Percentiles rank a stretch among this genome's conserved stretches.
Conservation (phyloP, 2,797 vertebrate genomes). For the Echiichthys vipera region DNA sequence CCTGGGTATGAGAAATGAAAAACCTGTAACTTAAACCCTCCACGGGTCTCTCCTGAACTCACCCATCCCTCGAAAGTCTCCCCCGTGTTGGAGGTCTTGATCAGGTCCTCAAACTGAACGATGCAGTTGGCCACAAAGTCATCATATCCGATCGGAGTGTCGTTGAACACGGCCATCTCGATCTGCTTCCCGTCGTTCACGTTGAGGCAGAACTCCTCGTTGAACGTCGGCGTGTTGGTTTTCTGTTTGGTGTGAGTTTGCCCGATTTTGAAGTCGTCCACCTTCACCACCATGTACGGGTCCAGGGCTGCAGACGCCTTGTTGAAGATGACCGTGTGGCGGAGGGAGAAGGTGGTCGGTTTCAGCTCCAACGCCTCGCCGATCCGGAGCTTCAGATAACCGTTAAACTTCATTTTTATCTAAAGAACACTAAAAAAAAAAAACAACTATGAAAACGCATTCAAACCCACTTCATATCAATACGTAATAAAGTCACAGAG, state of each 20-base stretch:
- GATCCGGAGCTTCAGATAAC: conserved; percentile 92
- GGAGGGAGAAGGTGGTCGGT: conserved; percentile 91
- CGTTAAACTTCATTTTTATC: conserved; percentile 91
- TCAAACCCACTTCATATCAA: not conserved
- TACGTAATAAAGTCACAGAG: not conserved
- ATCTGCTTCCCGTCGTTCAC: conserved; percentile 89
- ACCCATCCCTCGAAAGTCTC: conserved; percentile 96
- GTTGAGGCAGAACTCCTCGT: conserved; percentile 93
- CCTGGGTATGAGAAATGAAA: not conserved
- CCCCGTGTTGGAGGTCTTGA: conserved; percentile 85
- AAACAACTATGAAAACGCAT: not conserved
- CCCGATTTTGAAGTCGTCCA: conserved; percentile 93
- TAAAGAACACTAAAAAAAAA: not conserved
- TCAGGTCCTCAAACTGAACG: conserved; percentile 91
- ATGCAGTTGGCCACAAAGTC: conserved; percentile 98
- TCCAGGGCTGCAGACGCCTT: conserved; percentile 89
- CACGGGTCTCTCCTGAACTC: conserved; percentile 72
- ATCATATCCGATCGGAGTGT: conserved; percentile 95
- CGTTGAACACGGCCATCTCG: conserved; percentile 96
- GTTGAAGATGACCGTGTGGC: conserved; percentile 91
- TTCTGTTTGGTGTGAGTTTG: conserved; percentile 95
- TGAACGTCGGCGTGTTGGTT: conserved; percentile 95
- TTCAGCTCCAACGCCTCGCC: conserved; percentile 95
- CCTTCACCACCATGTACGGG: conserved; percentile 95
- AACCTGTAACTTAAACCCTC: not conserved